phyloP scores from a whole-genome alignment of 2,113 vertebrate genomes.

The Dasypus novemcinctus region DNA sequence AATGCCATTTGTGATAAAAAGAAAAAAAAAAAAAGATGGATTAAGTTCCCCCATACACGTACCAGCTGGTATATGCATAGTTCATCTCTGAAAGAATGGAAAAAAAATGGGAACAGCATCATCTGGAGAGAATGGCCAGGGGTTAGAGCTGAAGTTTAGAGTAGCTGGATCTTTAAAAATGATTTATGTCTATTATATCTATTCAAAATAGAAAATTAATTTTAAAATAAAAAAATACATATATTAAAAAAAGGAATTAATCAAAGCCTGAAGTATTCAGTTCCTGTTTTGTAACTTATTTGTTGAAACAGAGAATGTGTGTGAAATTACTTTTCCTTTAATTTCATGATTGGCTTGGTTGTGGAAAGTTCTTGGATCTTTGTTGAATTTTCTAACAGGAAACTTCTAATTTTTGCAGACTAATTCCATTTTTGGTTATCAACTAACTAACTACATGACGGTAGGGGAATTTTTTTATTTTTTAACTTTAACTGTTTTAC shows the following conservation, averaged over 20 bases:
- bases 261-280: not conserved
- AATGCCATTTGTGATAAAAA: too few relatives aligned
- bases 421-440: not conserved
- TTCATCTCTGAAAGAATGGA: not conserved
- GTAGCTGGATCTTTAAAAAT: not conserved
- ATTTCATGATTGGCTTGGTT: not conserved
- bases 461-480: not conserved
- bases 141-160: not conserved
- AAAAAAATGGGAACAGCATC: not conserved
- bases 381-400: not conserved
- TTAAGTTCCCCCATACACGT: not conserved
- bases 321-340: not conserved
- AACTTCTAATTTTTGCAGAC: not conserved
- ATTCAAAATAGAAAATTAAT: not conserved
- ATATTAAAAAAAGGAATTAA: not conserved
- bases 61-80: not conserved
- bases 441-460: not conserved
- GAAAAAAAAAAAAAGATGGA: not conserved
- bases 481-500: not conserved
- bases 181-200: not conserved
- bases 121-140: not conserved
- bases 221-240: not conserved
- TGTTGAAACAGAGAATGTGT: not conserved
- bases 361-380: not conserved
- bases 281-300: not conserved